These are phyloP conservation scores for Spisula solida DNA, from an alignment of 2,888 invertebrate genomes.

Conservation along the genomic window DNA sequence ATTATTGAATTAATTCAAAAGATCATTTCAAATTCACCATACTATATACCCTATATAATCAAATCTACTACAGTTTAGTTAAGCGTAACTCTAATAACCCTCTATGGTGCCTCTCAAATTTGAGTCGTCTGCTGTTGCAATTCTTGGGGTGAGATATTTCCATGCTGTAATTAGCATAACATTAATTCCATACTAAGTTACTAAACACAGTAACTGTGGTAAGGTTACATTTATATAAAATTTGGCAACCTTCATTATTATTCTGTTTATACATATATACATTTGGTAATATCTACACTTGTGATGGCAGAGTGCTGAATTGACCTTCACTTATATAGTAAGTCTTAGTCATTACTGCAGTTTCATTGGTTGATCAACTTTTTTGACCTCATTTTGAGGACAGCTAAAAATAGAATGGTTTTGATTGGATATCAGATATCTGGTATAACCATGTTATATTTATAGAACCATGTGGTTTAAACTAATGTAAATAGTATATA, in stretches of 20 bases:
- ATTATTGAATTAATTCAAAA: too few species aligned
- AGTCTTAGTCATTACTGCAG: conserved; percentile 8
- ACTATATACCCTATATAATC: too few species aligned
- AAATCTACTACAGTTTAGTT: too few species aligned
- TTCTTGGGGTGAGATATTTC: not conserved
- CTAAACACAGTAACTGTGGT: not conserved
- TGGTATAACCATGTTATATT: conserved; percentile 50
- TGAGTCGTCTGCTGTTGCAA: conserved; percentile 1
- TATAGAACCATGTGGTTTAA: conserved; percentile 41
- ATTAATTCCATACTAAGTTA: not conserved
- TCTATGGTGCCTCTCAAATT: not conserved
- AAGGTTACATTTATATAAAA: not conserved
- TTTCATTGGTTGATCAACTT: conserved; percentile 46
- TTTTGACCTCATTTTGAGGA: conserved; percentile 24
- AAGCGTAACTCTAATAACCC: not conserved
- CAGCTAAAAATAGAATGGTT: conserved; percentile 38
- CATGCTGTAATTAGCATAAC: not conserved
- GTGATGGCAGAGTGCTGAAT: conserved; percentile 44
- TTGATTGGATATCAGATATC: conserved; percentile 47
- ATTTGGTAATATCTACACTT: conserved; percentile 62
- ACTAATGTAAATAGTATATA: conserved; percentile 27
- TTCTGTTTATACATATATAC: not conserved
- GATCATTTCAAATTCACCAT: too few species aligned
- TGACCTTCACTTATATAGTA: conserved; percentile 45
- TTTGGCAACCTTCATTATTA: not conserved